phyloP scores from a whole-genome alignment of 2,113 vertebrate genomes.

The Periophthalmodon schlosseri region DNA sequence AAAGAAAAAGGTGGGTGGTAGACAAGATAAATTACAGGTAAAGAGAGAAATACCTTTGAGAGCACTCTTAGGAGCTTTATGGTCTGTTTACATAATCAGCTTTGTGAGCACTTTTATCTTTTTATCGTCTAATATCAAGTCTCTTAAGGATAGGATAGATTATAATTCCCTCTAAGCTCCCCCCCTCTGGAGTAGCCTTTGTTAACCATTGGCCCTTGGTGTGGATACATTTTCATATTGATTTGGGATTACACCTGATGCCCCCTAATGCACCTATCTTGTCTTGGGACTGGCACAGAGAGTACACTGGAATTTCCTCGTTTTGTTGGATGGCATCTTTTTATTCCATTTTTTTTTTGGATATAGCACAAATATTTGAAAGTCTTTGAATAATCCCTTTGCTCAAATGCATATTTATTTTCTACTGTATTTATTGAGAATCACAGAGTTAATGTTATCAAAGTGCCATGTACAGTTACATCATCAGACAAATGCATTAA shows the following conservation, averaged over 20 bases:
- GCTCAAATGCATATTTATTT: constrained; percentile 57
- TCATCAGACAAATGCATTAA: constrained; percentile 47
- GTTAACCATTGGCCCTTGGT: not conserved
- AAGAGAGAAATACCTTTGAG: constrained; percentile 20
- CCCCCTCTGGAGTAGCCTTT: constrained; percentile 3
- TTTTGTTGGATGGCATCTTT: not conserved
- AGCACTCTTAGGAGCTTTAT: constrained; percentile 27
- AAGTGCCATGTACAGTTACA: constrained; percentile 61
- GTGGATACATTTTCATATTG: not conserved
- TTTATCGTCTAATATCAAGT: not conserved
- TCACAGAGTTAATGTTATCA: constrained; percentile 43
- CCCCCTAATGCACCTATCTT: not conserved
- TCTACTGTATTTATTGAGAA: constrained; percentile 59
- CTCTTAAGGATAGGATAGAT: not conserved
- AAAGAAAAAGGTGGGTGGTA: constrained; percentile 7
- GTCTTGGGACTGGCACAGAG: not conserved
- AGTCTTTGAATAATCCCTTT: constrained; percentile 1
- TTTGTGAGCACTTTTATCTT: constrained; percentile 8
- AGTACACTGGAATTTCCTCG: not conserved
- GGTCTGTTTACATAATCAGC: constrained; percentile 41
- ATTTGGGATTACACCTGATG: not conserved
- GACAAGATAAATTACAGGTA: constrained; percentile 11
- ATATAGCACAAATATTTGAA: constrained; percentile 7
- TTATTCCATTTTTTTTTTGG: not conserved
- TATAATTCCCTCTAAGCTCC: constrained; percentile 7